Percentiles rank a stretch among this genome's conserved stretches.
Conservation (phyloP, 2,797 vertebrate species). For the Glossophaga mutica region DNA sequence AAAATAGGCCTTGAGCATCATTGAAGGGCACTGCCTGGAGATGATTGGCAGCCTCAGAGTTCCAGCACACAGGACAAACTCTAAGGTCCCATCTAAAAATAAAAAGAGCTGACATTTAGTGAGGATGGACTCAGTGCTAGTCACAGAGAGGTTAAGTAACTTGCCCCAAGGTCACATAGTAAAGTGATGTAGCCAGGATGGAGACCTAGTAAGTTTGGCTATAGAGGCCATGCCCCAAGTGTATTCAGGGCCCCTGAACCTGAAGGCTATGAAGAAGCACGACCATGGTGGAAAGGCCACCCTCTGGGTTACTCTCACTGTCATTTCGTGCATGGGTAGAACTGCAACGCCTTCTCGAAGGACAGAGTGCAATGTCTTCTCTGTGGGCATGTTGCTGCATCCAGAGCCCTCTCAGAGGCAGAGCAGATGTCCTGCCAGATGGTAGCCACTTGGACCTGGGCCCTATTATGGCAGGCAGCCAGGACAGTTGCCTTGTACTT, state of each 20-base stretch:
- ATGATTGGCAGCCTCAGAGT: not conserved
- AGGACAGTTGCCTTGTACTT: conserved; percentile 66
- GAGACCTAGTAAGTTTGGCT: not conserved
- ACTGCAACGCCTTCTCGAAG: conserved; percentile 2
- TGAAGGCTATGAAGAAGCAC: not conserved
- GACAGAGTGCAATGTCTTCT: conserved; percentile 60
- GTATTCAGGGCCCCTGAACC: not conserved
- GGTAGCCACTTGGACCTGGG: conserved; percentile 62
- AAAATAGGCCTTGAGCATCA: not conserved
- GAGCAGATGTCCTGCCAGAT: conserved; percentile 77
- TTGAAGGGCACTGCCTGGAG: not conserved
- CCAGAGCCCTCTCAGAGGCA: not conserved
- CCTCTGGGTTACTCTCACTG: not conserved
- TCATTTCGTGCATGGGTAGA: not conserved
- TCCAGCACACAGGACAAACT: not conserved
- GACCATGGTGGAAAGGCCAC: not conserved
- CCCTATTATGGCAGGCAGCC: conserved; percentile 52
- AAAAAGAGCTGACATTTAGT: not conserved
- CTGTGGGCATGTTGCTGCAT: conserved; percentile 32
- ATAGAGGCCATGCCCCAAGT: not conserved
- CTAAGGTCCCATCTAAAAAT: not conserved
- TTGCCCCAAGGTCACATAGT: not conserved
- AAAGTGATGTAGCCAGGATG: not conserved
- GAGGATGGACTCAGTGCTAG: not conserved
- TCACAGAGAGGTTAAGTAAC: not conserved